A percentile compares a stretch with the other conserved stretches of the same genome.
phyloP scores from a whole-genome alignment of 2,888 invertebrate species.

The Theretra japonica region DNA sequence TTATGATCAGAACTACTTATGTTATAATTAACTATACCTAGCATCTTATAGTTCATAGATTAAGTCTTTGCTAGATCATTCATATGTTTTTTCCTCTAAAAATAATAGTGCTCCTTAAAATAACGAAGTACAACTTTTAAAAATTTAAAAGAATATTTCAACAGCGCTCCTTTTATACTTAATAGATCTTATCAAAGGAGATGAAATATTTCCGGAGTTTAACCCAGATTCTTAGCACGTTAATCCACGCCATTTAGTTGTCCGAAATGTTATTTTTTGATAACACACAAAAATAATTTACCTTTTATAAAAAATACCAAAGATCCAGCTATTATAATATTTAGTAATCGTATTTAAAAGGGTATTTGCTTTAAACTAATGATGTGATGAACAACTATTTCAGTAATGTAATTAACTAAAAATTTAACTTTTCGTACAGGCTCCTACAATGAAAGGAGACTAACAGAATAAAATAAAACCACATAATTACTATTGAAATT shows the following conservation, averaged over 20 bases:
- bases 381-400: no score
- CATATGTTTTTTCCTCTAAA: no score
- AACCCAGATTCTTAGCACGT: slow-evolving; percentile 8
- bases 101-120: no score
- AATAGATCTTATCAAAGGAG: slow-evolving; percentile 25
- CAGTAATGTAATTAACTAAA: no score
- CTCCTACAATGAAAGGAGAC: no score
- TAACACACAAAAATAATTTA: neutral
- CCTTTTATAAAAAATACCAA: neutral
- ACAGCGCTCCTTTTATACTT: slow-evolving; percentile 6
- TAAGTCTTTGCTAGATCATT: no score
- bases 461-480: neutral
- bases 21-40: no score
- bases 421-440: no score
- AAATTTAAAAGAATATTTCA: neutral
- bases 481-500: neutral
- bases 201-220: slow-evolving; percentile 22
- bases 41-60: no score
- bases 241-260: neutral
- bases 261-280: neutral
- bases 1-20: no score
- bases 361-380: no score
- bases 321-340: neutral
- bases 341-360: neutral
- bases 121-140: no score